A percentile compares a stretch with the other conserved stretches of the same genome.
phyloP scores from a whole-genome alignment of 1,140 invertebrate genomes.

The Lordiphosa collinella region DNA sequence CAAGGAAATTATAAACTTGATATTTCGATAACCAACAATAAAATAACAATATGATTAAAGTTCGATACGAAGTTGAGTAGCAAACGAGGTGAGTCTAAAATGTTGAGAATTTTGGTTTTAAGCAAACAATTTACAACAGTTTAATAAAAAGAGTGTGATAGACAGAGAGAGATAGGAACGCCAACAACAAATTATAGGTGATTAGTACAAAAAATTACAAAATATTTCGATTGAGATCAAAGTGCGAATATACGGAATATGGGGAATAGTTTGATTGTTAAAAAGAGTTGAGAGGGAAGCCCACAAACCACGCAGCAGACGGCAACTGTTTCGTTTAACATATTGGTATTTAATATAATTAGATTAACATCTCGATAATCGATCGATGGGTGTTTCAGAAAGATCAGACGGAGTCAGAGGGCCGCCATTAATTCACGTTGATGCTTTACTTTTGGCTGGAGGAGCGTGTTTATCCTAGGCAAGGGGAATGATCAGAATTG shows the following conservation, averaged over 20 bases:
- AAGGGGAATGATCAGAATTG: constrained; percentile 11
- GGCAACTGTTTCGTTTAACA: constrained; percentile 70
- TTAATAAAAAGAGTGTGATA: constrained; percentile 11
- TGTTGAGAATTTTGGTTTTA: constrained; percentile 19
- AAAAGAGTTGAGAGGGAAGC: constrained; percentile 44
- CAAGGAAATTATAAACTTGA: constrained; percentile 25
- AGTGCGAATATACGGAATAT: constrained; percentile 44
- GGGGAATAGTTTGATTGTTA: constrained; percentile 14
- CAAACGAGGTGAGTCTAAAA: constrained; percentile 19
- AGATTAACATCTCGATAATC: constrained; percentile 33
- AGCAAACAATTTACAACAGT: constrained; percentile 57
- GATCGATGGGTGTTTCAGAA: constrained; percentile 12
- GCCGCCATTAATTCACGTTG: neutral
- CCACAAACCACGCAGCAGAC: constrained; percentile 72
- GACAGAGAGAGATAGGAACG: constrained; percentile 4
- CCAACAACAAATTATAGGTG: constrained; percentile 53
- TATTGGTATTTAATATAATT: constrained; percentile 78
- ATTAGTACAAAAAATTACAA: constrained; percentile 51
- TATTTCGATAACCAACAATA: constrained; percentile 20
- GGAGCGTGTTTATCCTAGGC: too few relatives aligned
- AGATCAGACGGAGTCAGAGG: constrained; percentile 26
- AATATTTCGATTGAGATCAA: constrained; percentile 32
- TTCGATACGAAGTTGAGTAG: constrained; percentile 17
- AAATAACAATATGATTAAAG: constrained; percentile 14
- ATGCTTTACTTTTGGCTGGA: too few relatives aligned